A percentile compares a stretch with the other conserved stretches of the same genome.
These are phyloP conservation scores for Lepidurus apus DNA, from an alignment of 1,140 invertebrate species.

Conservation along the genomic window DNA sequence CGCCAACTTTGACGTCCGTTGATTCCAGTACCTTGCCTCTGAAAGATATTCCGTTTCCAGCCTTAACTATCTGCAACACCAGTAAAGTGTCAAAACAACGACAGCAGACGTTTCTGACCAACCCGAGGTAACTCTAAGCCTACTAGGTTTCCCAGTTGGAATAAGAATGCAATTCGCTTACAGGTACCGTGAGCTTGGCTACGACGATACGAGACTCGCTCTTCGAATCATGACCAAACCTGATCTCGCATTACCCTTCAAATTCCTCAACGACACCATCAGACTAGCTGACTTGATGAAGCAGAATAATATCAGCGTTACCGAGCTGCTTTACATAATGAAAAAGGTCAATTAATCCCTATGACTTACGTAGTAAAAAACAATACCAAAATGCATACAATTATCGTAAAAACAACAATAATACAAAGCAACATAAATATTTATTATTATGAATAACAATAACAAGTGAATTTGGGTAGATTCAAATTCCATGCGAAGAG, in stretches of 20 bases:
- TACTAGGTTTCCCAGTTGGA: neutral
- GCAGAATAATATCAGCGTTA: neutral
- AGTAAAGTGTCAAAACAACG: slow-evolving; percentile 51
- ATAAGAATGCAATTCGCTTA: neutral
- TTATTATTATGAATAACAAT: too few relatives aligned
- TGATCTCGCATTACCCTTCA: neutral
- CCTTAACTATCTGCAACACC: slow-evolving; percentile 60
- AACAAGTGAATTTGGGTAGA: neutral
- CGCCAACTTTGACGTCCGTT: slow-evolving; percentile 43
- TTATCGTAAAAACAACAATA: too few relatives aligned
- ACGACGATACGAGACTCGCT: slow-evolving; percentile 26
- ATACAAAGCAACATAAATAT: too few relatives aligned
- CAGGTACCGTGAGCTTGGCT: slow-evolving; percentile 16
- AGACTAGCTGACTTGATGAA: neutral
- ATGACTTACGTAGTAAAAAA: neutral
- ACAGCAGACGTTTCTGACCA: neutral
- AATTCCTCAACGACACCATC: neutral
- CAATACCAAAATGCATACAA: too few relatives aligned
- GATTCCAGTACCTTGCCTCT: slow-evolving; percentile 61
- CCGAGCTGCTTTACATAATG: neutral
- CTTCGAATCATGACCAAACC: slow-evolving; percentile 25
- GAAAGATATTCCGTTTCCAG: slow-evolving; percentile 64
- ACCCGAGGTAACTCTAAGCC: neutral
- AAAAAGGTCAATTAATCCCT: neutral
- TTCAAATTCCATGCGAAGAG: slow-evolving; percentile 1